Conservation (phyloP, 2,113 vertebrate genomes). For the Leucosticte australis region DNA sequence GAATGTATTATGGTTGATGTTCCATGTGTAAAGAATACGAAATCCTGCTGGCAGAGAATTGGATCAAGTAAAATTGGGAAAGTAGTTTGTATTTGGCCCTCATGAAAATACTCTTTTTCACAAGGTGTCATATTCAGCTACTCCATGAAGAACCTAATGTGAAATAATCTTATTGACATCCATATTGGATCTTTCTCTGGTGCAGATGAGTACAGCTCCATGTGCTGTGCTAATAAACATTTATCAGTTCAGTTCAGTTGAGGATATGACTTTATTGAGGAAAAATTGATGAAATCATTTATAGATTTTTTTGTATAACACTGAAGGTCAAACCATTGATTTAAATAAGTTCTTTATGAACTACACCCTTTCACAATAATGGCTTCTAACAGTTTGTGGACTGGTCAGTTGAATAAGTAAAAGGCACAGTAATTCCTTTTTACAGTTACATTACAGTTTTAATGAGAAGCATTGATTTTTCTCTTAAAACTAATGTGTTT, state of each 20-base stretch:
- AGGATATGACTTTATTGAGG: not conserved
- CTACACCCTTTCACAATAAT: not conserved
- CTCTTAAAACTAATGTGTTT: conserved; percentile 14
- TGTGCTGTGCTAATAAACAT: not conserved
- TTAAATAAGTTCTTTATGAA: not conserved
- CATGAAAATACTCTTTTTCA: not conserved
- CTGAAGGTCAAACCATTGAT: not conserved
- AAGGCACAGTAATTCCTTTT: not conserved
- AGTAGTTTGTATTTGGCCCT: not conserved
- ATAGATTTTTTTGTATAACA: not conserved
- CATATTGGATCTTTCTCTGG: not conserved
- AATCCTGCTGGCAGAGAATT: not conserved
- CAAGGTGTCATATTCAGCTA: not conserved
- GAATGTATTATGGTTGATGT: not conserved
- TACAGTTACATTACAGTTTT: conserved; percentile 23
- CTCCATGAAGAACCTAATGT: not conserved
- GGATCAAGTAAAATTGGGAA: not conserved
- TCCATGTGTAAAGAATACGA: not conserved
- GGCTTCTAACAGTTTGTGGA: not conserved
- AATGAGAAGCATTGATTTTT: conserved; percentile 30
- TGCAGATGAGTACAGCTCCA: not conserved
- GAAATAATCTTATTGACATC: not conserved
- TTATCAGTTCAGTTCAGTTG: not conserved
- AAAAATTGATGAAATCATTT: not conserved
- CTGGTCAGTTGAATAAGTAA: not conserved